These are phyloP conservation scores for Oreonectes daqikongensis DNA, from an alignment of 2,797 vertebrate species.

Conservation along the genomic window DNA sequence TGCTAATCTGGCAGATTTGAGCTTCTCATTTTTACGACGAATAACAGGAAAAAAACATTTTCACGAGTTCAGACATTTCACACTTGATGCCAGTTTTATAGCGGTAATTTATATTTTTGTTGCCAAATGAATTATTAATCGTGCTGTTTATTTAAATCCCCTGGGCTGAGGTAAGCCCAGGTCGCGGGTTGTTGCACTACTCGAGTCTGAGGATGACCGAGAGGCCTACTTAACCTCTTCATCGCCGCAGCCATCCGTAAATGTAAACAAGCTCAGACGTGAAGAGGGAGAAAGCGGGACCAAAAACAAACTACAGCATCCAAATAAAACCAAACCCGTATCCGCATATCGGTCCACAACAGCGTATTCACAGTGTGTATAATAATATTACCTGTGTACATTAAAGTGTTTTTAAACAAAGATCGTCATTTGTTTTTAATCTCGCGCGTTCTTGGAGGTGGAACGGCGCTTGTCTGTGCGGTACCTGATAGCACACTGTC, in stretches of 20 bases:
- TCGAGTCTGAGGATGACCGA: constrained; percentile 72
- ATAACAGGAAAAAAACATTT: constrained; percentile 49
- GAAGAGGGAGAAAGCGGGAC: constrained; percentile 76
- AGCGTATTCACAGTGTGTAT: background rate
- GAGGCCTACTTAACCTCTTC: constrained; percentile 79
- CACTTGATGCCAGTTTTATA: background rate
- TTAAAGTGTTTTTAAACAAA: constrained; percentile 24
- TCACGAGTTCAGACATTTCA: constrained; percentile 48
- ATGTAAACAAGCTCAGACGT: constrained; percentile 81
- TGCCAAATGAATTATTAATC: background rate
- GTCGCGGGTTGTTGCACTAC: constrained; percentile 65
- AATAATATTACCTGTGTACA: background rate
- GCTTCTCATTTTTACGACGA: constrained; percentile 44
- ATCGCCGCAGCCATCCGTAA: constrained; percentile 64
- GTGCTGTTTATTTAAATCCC: constrained; percentile 15
- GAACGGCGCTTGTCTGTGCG: no score
- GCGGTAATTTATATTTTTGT: background rate
- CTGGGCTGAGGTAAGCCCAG: constrained; percentile 59
- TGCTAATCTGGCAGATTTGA: constrained; percentile 43
- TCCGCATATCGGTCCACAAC: background rate
- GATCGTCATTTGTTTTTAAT: constrained; percentile 6
- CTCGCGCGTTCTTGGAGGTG: constrained; percentile 4
- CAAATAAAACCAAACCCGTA: constrained; percentile 33
- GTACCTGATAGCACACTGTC: background rate
- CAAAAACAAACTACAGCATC: constrained; percentile 66